A percentile compares a stretch with the other conserved stretches of the same genome.
Evolutionary conservation across 1,140 invertebrate species (phyloP).

Genomic region (Drosophila hydei): DNA sequence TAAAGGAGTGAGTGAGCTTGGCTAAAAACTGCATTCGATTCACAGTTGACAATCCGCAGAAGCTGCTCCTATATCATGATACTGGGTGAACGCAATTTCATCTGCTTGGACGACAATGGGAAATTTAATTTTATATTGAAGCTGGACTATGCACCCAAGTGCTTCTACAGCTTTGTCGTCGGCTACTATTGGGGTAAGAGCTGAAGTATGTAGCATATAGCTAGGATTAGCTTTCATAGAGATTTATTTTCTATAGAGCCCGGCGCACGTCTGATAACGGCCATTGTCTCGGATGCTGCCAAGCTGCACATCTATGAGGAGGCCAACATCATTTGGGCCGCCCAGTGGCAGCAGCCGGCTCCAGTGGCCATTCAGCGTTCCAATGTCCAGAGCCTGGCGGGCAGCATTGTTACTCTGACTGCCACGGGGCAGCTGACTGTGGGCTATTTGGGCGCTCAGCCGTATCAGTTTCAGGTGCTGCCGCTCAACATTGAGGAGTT

Average conservation of each 20-base stretch:
- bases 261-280: conserved; percentile 85
- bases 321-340: conserved; percentile 90
- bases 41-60: conserved; percentile 13
- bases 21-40: neutral
- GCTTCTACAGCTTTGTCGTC: conserved; percentile 76
- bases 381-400: conserved; percentile 70
- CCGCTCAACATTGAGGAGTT: conserved; percentile 69
- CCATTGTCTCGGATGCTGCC: conserved; percentile 86
- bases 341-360: conserved; percentile 85
- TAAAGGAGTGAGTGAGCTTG: conserved; percentile 63
- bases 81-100: conserved; percentile 76
- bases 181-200: conserved; percentile 82
- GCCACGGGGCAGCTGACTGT: conserved; percentile 64
- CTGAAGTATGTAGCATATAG: neutral
- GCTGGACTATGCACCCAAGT: conserved; percentile 79
- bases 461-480: conserved; percentile 77
- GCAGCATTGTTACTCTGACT: conserved; percentile 72
- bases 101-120: conserved; percentile 72
- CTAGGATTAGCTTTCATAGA: neutral
- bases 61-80: conserved; percentile 72
- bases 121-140: conserved; percentile 78
- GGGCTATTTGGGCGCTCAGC: conserved; percentile 79
- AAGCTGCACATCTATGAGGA: conserved; percentile 89
- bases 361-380: conserved; percentile 79
- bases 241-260: conserved; percentile 82